Evolutionary conservation across 2,113 vertebrate species (phyloP), one percentile per base, ranked within the genome.

Genomic region (Lophotis ruficrista): DNA sequence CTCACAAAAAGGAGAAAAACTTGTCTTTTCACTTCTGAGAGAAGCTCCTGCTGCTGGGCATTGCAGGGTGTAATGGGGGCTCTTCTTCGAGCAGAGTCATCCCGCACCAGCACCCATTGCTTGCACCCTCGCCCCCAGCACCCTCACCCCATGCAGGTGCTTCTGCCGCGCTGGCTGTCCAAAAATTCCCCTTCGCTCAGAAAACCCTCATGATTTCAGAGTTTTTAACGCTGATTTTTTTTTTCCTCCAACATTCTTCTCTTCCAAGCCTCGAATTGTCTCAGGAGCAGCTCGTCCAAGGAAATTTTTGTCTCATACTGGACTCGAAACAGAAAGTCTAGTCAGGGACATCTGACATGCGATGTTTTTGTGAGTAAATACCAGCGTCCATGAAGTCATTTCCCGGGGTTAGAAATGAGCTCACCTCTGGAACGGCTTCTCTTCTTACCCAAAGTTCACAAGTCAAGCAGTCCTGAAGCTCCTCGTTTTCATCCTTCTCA

Each of bases 271-370:
- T 73, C 82, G 84, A 93, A 82, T 95, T 94, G 93, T 96, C 86
- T 96, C 85, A 84, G 94, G 89, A 96, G 77, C 93, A 93, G 96
- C 91, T 92, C 47, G 79, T 97, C 98, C 97, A 98, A 98, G 98
- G 98, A 98, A 98, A 98, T 93, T 97, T 98, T 97, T 98, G 96
- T 96, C 97, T 98, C 97, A 98, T 98, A 88, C 78, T 98, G 97
- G 97, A 96, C 90, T 60, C 11, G 61, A 92, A 96, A 96, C 97
- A 97, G 98, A 96, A 96, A 94, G 98, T 98, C 98, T 98, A 97
- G 97, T 97, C 97, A 97, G 93, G 94, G 96, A 90, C 93, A 91
- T 94, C 94, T 97, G 96, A 97, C 95, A 58, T 96, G 96, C 96
- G 51, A 87, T 96, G 97, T 97, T 97, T 97, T 94, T 96, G 96